A percentile compares a stretch with the other conserved stretches of the same genome.
phyloP scores from a whole-genome alignment of 2,113 vertebrate species.

The Raja brachyura region DNA sequence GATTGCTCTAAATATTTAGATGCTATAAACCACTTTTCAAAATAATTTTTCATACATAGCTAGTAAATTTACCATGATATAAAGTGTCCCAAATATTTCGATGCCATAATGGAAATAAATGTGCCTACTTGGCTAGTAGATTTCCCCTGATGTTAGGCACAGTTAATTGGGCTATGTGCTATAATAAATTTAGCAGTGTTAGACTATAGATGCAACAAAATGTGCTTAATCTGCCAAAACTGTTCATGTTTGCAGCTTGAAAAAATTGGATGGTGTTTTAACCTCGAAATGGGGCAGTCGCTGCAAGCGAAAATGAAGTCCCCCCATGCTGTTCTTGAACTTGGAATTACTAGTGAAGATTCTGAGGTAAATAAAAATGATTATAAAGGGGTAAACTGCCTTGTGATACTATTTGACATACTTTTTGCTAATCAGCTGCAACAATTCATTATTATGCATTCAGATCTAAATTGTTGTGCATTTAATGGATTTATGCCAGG shows the following conservation, averaged over 20 bases:
- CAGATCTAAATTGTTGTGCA: background rate
- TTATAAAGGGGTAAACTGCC: background rate
- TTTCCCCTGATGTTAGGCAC: background rate
- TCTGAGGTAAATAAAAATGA: constrained; percentile 65
- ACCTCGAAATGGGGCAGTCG: constrained; percentile 87
- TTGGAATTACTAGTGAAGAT: constrained; percentile 74
- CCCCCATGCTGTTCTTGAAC: constrained; percentile 77
- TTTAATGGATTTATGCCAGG: background rate
- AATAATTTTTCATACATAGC: no score
- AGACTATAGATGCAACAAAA: background rate
- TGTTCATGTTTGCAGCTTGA: constrained; percentile 70
- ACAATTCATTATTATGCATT: background rate
- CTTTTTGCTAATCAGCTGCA: background rate
- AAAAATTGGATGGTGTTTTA: constrained; percentile 84
- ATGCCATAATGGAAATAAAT: background rate
- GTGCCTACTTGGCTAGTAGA: background rate
- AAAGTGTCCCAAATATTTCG: background rate
- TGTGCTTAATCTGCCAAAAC: background rate
- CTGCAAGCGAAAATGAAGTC: constrained; percentile 74
- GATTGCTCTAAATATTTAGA: background rate
- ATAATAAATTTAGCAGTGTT: background rate
- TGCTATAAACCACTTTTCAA: background rate
- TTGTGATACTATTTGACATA: background rate
- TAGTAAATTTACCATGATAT: background rate
- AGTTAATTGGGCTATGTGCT: background rate